Base-by-base conservation (phyloP, 2,888 invertebrate genomes). In the Fragum whitleyi region DNA sequence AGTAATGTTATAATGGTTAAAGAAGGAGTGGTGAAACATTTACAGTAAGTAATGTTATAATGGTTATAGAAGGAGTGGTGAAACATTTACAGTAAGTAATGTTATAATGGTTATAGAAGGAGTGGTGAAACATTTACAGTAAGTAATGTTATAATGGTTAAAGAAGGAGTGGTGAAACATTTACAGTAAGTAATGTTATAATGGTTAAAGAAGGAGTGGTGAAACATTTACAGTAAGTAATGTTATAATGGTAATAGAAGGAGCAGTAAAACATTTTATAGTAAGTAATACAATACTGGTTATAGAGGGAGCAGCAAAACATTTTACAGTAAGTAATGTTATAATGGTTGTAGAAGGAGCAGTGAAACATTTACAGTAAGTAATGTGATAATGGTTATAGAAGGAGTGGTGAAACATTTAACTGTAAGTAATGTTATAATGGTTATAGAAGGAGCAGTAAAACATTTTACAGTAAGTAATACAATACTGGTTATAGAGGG, bases 141-240 rank as follows among this genome's bases (percentile, higher is more conserved):
- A 82, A 77, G 87, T n/a, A n/a, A n/a, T n/a, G 5, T 39, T 14
- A 9, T 39, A 39, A 39, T 39, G 6, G 86, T 5, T 87, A 73
- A 61, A 59, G 28, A 11, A 87, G 87, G 6, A 65, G 87, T 23
- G 88, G 88, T 5, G n/a, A n/a, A n/a, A n/a, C n/a, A n/a, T n/a
- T n/a, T n/a, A n/a, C 55, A 55, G 89, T 89, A 59, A 55, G 89
- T 89, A 82, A 3, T 28, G 90, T 77, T 79, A 79, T 19, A 77
- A 75, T 29, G 87, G 86, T 5, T 87, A 73, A 61, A 59, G 28
- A 11, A 87, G 87, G 6, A 65, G 87, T 23, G 88, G 88, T 5
- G 57, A 71, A n/a, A 29, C 42, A 0, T 89, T 88, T 68, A 53
- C 29, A 55, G 89, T 89, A 82, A 77, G 87, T 74, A 14, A 3